A percentile compares a stretch with the other conserved stretches of the same genome.
Evolutionary conservation across 2,113 vertebrate species (phyloP).

Genomic region (Neotragus moschatus): DNA sequence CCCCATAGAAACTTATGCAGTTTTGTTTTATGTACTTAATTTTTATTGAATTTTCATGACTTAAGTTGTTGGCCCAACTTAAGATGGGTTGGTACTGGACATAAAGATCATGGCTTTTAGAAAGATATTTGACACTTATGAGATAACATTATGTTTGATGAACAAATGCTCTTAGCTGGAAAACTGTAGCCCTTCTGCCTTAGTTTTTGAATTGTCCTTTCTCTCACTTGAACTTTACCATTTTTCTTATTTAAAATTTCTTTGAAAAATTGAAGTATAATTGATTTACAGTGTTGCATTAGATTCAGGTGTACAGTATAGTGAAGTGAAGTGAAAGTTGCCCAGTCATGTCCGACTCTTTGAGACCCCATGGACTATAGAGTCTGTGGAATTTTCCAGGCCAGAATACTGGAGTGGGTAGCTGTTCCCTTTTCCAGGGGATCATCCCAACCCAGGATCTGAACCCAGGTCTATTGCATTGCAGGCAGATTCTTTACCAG

Average conservation of each 20-base stretch:
- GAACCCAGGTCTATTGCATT: neutral
- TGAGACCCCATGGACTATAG: neutral
- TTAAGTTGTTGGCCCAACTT: neutral
- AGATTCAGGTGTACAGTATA: neutral
- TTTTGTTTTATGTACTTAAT: neutral
- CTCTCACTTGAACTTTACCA: neutral
- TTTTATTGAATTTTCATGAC: conserved; percentile 8
- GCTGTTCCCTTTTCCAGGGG: neutral
- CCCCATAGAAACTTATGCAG: neutral
- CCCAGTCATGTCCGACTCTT: neutral
- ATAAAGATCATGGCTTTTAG: neutral
- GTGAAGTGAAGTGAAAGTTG: neutral
- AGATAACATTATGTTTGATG: neutral
- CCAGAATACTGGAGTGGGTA: neutral
- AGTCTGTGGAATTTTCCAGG: neutral
- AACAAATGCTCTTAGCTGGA: neutral
- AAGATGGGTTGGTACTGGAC: neutral
- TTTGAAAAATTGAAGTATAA: neutral
- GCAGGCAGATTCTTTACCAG: neutral
- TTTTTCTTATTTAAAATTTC: neutral
- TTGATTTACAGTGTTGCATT: neutral
- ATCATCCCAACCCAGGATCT: neutral
- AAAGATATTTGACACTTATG: neutral
- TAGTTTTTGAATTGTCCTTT: neutral
- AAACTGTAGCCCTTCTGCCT: neutral